Evolutionary conservation across 1,140 invertebrate species (phyloP).

Genomic region (Drosophila nigromelanica): DNA sequence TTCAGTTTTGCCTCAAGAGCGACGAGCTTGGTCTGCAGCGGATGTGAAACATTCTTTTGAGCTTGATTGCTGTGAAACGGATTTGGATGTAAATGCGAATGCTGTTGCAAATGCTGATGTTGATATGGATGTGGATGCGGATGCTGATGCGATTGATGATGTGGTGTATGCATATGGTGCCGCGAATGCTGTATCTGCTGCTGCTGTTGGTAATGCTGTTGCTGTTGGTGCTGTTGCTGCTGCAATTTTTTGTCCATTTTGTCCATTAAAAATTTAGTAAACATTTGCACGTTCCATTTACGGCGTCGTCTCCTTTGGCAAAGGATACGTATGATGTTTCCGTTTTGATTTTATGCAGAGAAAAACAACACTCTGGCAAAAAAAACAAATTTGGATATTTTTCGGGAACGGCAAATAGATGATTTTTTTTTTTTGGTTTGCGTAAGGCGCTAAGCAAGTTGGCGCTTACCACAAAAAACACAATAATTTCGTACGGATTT

Average conservation of each 20-base stretch:
- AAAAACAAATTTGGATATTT: too few relatives aligned
- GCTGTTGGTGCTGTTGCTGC: slow-evolving; percentile 41
- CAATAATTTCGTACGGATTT: slow-evolving; percentile 72
- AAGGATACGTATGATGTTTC: background rate
- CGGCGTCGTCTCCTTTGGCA: slow-evolving; percentile 9
- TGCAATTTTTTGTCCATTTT: slow-evolving; percentile 62
- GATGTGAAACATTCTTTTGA: slow-evolving; percentile 8
- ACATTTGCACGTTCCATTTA: slow-evolving; percentile 56
- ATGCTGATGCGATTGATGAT: slow-evolving; percentile 6
- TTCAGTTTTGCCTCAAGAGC: slow-evolving; percentile 25
- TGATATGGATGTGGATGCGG: slow-evolving; percentile 11
- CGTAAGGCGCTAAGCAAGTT: slow-evolving; percentile 39
- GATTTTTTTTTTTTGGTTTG: slow-evolving; percentile 32
- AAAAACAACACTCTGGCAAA: too few relatives aligned
- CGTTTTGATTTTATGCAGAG: background rate
- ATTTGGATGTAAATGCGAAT: slow-evolving; percentile 2
- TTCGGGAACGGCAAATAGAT: background rate
- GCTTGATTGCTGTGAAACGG: slow-evolving; percentile 7
- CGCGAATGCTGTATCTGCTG: background rate
- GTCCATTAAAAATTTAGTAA: slow-evolving; percentile 50
- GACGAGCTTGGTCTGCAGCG: slow-evolving; percentile 24
- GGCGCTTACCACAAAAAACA: slow-evolving; percentile 58
- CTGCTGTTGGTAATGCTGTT: slow-evolving; percentile 28
- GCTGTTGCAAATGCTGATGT: background rate
- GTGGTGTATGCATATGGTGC: slow-evolving; percentile 4